Evolutionary conservation across 2,888 invertebrate genomes (phyloP), one percentile per base, ranked within the genome.

Genomic region (Diogma glabrata): DNA sequence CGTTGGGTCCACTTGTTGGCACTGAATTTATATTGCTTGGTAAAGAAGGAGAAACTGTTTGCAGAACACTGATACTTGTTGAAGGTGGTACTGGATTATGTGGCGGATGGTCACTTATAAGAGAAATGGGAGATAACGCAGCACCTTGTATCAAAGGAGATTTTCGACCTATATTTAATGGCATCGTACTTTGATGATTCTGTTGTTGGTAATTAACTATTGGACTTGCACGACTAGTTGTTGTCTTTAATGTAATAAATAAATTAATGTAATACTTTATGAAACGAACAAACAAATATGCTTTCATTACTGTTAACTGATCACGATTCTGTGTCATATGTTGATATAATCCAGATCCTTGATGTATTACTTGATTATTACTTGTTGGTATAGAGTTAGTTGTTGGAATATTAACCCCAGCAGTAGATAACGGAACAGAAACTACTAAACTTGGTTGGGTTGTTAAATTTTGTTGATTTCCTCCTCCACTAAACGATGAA

Each of bases 361-460:
- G 48, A 17, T 33, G 33, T n/a, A 30, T 20, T 14, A 19, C 33
- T 22, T 48, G 48, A 48, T 30, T 48, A 48, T 48, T 48, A 48
- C 33, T 48, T 22, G 48, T 48, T 30, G 30, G 19, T 22, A 33
- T 30, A 14, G 30, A 20, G 52, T 58, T 48, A 54, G 58, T 63
- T 50, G 63, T 58, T 52, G 67, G 68, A 59, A 70, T 60, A 62
- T 63, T 70, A 51, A 70, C 63, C 56, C 70, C 70, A 51, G 70
- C 69, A 48, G 67, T 67, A 53, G 75, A 73, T 55, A 81, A 64
- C 55, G 81, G 81, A 56, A 81, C 79, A 20, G 80, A 80, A 17
- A 81, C 81, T 49, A 78, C 79, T 57, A 81, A 74, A 65, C 75
- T 75, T 26, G 71, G 72, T 8, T 43, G 43, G 54, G 30, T 54